Evolutionary conservation across 2,797 vertebrate species (phyloP).

Genomic region (Rhynchotus rufescens): DNA sequence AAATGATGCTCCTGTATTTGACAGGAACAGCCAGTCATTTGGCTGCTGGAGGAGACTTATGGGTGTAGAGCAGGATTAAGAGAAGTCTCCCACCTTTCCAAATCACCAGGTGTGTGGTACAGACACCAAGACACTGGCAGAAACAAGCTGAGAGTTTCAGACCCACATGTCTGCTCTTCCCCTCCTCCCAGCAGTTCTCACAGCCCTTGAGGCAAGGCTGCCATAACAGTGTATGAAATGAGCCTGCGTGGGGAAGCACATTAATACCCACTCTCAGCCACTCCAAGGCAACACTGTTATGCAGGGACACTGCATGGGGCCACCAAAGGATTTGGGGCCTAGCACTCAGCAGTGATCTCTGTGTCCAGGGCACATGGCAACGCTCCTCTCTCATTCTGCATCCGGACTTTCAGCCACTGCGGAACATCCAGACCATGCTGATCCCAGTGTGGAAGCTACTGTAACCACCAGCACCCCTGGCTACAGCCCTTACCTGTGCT

Average conservation of each 20-base stretch:
- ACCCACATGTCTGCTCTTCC: background rate
- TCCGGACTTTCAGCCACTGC: background rate
- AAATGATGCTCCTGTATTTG: background rate
- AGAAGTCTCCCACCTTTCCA: background rate
- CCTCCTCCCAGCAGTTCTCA: background rate
- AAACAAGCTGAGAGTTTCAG: background rate
- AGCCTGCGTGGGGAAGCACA: background rate
- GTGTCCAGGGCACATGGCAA: background rate
- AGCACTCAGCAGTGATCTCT: background rate
- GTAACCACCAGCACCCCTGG: background rate
- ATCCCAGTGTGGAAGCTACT: background rate
- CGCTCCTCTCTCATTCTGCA: rapidly evolving
- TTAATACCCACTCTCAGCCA: background rate
- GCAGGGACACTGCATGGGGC: background rate
- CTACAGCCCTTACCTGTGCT: background rate
- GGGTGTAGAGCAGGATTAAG: background rate
- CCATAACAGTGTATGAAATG: background rate
- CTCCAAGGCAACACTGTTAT: background rate
- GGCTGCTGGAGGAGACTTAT: background rate
- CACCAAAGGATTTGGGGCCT: background rate
- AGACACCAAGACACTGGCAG: background rate
- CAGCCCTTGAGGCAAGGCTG: background rate
- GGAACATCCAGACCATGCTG: background rate
- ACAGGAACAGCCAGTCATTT: background rate
- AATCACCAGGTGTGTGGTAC: background rate